Conservation (phyloP, 2,888 invertebrate species). For the Polymixis lichenea region DNA sequence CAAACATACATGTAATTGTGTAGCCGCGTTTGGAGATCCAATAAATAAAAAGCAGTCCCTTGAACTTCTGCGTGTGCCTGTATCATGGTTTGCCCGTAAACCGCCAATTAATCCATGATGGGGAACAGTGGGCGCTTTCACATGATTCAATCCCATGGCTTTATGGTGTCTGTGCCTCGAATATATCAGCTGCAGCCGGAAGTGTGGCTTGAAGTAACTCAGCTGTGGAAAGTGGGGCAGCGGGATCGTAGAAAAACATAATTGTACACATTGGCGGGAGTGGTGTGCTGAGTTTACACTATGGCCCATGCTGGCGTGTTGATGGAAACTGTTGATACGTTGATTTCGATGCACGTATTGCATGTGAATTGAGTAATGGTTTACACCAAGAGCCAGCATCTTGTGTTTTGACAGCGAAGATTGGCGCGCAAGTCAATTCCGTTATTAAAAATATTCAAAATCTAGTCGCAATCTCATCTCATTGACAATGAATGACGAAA, state of each 20-base stretch:
- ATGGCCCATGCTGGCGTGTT: slow-evolving; percentile 6
- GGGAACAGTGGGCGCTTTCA: slow-evolving; percentile 71
- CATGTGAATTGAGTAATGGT: not conserved
- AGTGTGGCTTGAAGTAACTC: slow-evolving; percentile 63
- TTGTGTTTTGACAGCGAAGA: not conserved
- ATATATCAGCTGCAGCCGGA: slow-evolving; percentile 65
- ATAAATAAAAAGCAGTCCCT: not conserved
- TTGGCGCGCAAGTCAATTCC: not conserved
- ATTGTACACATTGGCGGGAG: slow-evolving; percentile 25
- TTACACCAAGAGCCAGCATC: not conserved
- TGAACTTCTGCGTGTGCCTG: slow-evolving; percentile 27
- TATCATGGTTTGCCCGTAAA: slow-evolving; percentile 66
- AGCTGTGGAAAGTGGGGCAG: slow-evolving; percentile 72
- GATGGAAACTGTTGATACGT: not conserved
- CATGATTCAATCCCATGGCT: slow-evolving; percentile 65
- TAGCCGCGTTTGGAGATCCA: not conserved
- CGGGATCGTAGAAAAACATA: slow-evolving; percentile 52
- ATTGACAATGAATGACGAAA: not conserved
- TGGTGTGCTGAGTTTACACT: slow-evolving; percentile 22
- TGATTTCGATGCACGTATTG: not conserved
- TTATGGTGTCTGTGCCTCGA: slow-evolving; percentile 50
- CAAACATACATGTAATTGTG: not conserved
- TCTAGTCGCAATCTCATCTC: not conserved
- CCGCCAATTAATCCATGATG: slow-evolving; percentile 75
- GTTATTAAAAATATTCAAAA: not conserved